Evolutionary conservation across 2,888 invertebrate species (phyloP).

Genomic region (Gastrophysa polygoni): DNA sequence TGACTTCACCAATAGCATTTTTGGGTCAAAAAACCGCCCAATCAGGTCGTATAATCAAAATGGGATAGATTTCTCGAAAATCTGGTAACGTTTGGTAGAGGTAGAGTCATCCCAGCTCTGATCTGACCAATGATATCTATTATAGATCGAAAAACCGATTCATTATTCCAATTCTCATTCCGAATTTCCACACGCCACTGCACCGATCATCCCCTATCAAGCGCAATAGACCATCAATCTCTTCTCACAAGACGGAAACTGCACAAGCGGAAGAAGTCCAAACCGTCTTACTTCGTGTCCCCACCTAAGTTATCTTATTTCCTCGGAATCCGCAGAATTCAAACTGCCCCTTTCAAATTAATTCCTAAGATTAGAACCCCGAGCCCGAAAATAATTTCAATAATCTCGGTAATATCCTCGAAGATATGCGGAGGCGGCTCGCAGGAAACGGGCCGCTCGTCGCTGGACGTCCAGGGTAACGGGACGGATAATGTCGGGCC

Average conservation of each 20-base stretch:
- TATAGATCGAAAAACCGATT: too few species aligned
- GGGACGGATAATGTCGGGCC: conserved; percentile 40
- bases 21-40: too few species aligned
- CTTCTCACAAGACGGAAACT: neutral
- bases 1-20: too few species aligned
- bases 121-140: too few species aligned
- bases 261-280: neutral
- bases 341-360: conserved; percentile 27
- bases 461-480: conserved; percentile 36
- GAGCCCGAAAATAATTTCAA: conserved; percentile 41
- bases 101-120: too few species aligned
- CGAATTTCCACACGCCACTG: too few species aligned
- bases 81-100: too few species aligned
- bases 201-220: neutral
- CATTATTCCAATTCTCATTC: too few species aligned
- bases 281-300: neutral
- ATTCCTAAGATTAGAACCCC: conserved; percentile 35
- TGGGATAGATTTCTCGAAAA: too few species aligned
- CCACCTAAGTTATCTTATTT: conserved; percentile 12
- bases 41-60: too few species aligned
- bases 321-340: conserved; percentile 15
- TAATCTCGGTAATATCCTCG: conserved; percentile 42
- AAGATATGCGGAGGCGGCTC: conserved; percentile 39
- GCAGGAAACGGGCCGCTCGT: conserved; percentile 27
- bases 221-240: neutral